Evolutionary conservation across 1,140 invertebrate genomes (phyloP).

Genomic region (Drosophila willistoni): DNA sequence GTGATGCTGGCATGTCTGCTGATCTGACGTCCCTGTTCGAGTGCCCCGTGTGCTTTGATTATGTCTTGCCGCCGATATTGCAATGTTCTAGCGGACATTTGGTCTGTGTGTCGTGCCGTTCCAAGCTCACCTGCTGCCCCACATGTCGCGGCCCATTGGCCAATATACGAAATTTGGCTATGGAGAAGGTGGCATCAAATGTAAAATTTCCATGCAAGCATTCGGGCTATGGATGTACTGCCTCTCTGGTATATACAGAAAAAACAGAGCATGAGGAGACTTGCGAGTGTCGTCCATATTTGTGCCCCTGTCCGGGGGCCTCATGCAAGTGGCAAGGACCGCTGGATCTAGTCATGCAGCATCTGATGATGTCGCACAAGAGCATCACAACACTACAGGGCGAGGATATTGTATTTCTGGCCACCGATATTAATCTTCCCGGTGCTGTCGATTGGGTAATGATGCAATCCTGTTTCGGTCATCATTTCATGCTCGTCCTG

Average conservation of each 20-base stretch:
- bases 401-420: constrained; percentile 99
- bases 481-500: constrained; percentile 99
- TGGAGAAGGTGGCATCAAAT: constrained; percentile 99
- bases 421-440: constrained; percentile 99
- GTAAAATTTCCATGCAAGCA: constrained; percentile 99
- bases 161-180: constrained; percentile 98
- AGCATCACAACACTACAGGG: constrained; percentile 98
- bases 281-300: constrained; percentile 98
- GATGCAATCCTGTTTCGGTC: constrained; percentile 99
- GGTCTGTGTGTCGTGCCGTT: constrained; percentile 97
- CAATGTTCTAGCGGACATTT: constrained; percentile 95
- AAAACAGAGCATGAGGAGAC: constrained; percentile 99
- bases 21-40: constrained; percentile 98
- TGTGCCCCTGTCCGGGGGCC: constrained; percentile 98
- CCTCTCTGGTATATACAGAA: constrained; percentile 96
- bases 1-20: constrained; percentile 87
- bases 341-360: constrained; percentile 97
- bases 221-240: constrained; percentile 96
- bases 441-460: constrained; percentile 99
- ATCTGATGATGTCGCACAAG: constrained; percentile 98
- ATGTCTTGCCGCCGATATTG: constrained; percentile 97
- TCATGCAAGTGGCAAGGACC: constrained; percentile 99
- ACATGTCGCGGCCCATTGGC: constrained; percentile 98
- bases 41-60: constrained; percentile 99
- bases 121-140: constrained; percentile 98